Conservation (phyloP, 2,888 invertebrate species). For the Tachina fera region DNA sequence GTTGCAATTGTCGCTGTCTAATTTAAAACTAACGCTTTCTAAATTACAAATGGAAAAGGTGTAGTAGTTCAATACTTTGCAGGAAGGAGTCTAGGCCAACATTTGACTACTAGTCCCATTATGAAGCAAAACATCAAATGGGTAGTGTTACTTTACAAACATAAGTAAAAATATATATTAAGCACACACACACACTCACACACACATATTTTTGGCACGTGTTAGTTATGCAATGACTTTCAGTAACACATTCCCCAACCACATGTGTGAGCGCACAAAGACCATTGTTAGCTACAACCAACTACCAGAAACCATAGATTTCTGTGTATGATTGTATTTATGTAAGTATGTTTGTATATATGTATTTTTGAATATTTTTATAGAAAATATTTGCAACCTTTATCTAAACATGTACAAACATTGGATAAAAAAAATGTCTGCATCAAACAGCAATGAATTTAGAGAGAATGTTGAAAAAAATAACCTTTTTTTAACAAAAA, state of each 20-base stretch:
- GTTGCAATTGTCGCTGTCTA: too few relatives aligned
- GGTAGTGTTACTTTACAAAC: background rate
- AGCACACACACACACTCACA: background rate
- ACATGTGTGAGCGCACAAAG: conserved; percentile 1
- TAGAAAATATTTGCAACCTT: conserved; percentile 64
- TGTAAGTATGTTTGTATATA: too few relatives aligned
- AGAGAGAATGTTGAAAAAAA: conserved; percentile 1
- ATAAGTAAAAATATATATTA: background rate
- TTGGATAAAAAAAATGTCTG: conserved; percentile 63
- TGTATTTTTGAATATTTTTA: conserved; percentile 16
- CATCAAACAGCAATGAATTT: conserved; percentile 69
- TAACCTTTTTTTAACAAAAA: background rate
- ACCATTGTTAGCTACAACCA: conserved; percentile 18
- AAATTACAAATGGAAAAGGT: too few relatives aligned
- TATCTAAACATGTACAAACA: conserved; percentile 67
- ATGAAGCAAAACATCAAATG: background rate
- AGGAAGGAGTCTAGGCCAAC: too few relatives aligned
- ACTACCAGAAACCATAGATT: conserved; percentile 29
- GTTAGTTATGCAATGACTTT: conserved; percentile 19
- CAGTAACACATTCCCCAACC: conserved; percentile 17
- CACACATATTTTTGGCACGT: background rate
- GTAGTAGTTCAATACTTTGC: too few relatives aligned
- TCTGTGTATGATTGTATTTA: background rate
- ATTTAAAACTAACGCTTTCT: too few relatives aligned
- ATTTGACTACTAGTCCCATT: too few relatives aligned